Evolutionary conservation across 2,888 invertebrate species (phyloP).

Genomic region (Andricus curvator): DNA sequence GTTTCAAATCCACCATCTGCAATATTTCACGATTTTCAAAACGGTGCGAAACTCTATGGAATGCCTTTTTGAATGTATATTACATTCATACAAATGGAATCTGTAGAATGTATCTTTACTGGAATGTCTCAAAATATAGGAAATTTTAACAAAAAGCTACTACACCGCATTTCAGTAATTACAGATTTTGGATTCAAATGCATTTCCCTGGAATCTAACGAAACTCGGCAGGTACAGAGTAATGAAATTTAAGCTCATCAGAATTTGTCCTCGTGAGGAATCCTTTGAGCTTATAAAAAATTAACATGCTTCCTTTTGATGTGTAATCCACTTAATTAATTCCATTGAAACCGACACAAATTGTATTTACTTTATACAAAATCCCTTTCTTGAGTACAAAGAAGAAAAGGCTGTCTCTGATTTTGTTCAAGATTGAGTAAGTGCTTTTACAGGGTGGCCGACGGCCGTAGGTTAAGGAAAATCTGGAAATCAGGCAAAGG

Average conservation of each 20-base stretch:
- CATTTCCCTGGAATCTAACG: no score
- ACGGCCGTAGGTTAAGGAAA: no score
- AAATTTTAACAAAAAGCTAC: no score
- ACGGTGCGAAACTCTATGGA: neutral
- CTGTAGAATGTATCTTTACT: no score
- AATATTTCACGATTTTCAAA: constrained; percentile 10
- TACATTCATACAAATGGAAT: neutral
- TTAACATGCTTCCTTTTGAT: neutral
- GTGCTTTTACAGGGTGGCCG: neutral
- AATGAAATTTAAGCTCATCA: neutral
- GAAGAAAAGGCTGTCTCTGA: neutral
- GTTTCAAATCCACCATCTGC: neutral
- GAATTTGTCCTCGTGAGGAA: neutral
- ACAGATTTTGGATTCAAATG: no score
- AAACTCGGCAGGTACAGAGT: neutral
- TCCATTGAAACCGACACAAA: neutral
- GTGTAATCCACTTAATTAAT: neutral
- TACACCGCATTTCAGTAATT: no score
- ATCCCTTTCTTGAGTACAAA: no score
- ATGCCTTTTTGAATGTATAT: neutral
- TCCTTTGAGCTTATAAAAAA: constrained; percentile 4
- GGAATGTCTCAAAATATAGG: no score
- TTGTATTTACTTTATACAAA: no score
- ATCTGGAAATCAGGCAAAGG: no score
- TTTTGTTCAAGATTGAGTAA: neutral